Evolutionary conservation across 2,113 vertebrate species (phyloP), one percentile per base, ranked within the genome.

Genomic region (Microcebus jonahi): DNA sequence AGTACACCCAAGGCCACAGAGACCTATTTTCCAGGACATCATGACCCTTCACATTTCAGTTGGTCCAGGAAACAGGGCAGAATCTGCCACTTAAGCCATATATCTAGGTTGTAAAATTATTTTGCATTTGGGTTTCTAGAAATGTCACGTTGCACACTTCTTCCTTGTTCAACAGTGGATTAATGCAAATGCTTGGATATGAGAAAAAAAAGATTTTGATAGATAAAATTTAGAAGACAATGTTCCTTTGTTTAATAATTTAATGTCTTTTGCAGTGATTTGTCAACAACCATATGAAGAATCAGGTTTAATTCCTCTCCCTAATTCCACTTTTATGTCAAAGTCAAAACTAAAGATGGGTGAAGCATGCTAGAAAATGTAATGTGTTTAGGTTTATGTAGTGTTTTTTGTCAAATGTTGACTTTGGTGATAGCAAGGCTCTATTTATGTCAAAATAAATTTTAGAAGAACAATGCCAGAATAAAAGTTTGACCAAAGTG

Each of bases 21-120:
- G 93, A 93, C 90, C 96, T 87, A 34, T 23, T 93, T 53, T 29
- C 57, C 87, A 93, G 95, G 91, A 96, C 57, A 0, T 6, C 23
- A 4, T 97, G 97, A 97, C 85, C 95, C 82, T 86, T 91, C 80
- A 0, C 65, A 67, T 65, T 75, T 85, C 90, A 80, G 12, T 31
- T n/a, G 63, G 39, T 57, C 34, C 31, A 65, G 9, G n/a, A 80
- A 88, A 91, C 53, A 12, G n/a, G 39, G 67, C 86, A 84, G 55
- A 80, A 42, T 67, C 82, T 91, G 36, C 15, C 21, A 21, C 70
- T 93, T 31, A 76, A 68, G 50, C 29, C 83, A 20, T 75, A 68
- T 89, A 50, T 65, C 34, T 42, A 73, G 14, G 61, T 76, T 71
- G 25, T 81, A 50, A 87, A 95, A 53, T 27, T 61, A 73, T 65